Conservation (phyloP, 2,113 vertebrate genomes). For the Pterocles gutturalis region DNA sequence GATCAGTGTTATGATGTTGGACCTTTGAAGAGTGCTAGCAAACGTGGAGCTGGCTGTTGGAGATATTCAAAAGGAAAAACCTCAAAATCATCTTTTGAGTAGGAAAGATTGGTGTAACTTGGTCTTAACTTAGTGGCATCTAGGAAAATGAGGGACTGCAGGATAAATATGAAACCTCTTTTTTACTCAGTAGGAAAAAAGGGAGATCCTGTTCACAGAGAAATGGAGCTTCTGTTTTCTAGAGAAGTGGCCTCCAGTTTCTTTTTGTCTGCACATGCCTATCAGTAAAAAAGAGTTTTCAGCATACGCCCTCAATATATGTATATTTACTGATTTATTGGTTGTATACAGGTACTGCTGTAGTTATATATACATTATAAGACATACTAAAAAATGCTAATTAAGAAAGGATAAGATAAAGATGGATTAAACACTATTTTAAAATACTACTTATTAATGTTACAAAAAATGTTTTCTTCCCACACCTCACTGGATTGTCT, state of each 20-base stretch:
- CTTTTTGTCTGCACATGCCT: rapidly evolving
- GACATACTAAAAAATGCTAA: rapidly evolving
- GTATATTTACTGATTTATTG: not conserved
- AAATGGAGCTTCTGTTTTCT: not conserved
- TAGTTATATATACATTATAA: rapidly evolving
- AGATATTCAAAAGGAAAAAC: not conserved
- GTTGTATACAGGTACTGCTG: rapidly evolving
- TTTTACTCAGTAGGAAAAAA: not conserved
- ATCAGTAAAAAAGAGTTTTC: not conserved
- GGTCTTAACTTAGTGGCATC: not conserved
- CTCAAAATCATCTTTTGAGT: not conserved
- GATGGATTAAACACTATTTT: rapidly evolving
- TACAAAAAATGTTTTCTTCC: not conserved
- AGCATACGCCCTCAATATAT: rapidly evolving
- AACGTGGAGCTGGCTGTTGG: not conserved
- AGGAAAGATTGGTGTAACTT: too few species aligned
- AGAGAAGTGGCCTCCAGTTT: rapidly evolving
- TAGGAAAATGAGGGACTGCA: not conserved
- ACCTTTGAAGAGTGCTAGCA: not conserved
- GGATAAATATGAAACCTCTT: not conserved
- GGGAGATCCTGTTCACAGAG: not conserved
- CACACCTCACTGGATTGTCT: not conserved
- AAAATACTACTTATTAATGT: not conserved
- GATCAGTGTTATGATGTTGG: not conserved
- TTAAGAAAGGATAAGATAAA: not conserved